Percentiles rank a stretch among this genome's conserved stretches.
These are phyloP conservation scores for Rhynchonycteris naso DNA, from an alignment of 2,797 vertebrate genomes.

Conservation along the genomic window DNA sequence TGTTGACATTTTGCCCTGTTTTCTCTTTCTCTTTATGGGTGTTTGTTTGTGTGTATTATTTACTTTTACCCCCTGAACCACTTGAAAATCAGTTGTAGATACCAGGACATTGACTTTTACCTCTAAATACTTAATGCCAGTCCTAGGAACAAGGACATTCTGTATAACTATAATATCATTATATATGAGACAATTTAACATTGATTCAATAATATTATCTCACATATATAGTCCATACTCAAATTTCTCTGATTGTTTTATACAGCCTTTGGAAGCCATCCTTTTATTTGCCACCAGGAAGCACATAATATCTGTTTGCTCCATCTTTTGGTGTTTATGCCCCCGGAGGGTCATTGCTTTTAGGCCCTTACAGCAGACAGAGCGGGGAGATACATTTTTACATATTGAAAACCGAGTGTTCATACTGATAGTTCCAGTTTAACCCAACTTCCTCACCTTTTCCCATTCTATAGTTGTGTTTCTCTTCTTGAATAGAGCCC, in stretches of 20 bases:
- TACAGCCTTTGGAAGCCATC: background rate
- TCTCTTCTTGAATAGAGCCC: background rate
- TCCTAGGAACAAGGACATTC: background rate
- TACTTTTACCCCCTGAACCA: background rate
- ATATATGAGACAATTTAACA: background rate
- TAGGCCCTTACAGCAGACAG: background rate
- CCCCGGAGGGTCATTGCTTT: background rate
- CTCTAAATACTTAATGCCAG: background rate
- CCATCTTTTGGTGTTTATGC: background rate
- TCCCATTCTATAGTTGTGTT: background rate
- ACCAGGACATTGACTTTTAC: background rate
- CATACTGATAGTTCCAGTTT: background rate
- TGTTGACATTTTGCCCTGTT: background rate
- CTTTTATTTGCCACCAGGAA: background rate
- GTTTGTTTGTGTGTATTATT: background rate
- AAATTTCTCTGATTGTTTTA: background rate
- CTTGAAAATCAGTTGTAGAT: constrained; percentile 7
- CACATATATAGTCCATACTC: background rate
- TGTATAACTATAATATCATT: background rate
- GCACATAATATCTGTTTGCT: background rate
- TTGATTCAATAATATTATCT: background rate
- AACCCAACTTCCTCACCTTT: background rate
- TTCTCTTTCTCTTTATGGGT: background rate
- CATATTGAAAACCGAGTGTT: background rate
- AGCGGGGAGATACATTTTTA: background rate